A percentile compares a stretch with the other conserved stretches of the same genome.
Evolutionary conservation across 2,888 invertebrate species (phyloP).

Genomic region (Osmoderma eremita): DNA sequence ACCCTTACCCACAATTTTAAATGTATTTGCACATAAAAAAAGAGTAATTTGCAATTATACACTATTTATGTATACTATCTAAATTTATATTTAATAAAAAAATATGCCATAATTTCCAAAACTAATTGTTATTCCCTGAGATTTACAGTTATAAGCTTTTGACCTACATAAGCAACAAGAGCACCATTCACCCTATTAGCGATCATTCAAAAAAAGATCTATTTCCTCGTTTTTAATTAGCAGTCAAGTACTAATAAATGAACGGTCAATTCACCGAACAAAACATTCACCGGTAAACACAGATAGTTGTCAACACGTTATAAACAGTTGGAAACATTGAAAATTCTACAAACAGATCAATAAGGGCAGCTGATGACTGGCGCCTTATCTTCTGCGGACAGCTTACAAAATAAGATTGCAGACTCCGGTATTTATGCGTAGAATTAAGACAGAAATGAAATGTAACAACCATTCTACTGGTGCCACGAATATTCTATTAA

Average conservation of each 20-base stretch:
- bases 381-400: slow-evolving; percentile 15
- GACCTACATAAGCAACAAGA: neutral
- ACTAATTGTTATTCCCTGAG: neutral
- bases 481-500: neutral
- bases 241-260: neutral
- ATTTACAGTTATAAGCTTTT: neutral
- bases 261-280: neutral
- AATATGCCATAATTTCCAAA: neutral
- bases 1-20: too few species aligned
- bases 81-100: neutral
- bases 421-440: neutral
- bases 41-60: too few species aligned
- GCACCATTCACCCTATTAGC: neutral
- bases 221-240: neutral
- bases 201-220: neutral
- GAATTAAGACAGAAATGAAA: too few species aligned
- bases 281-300: neutral
- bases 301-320: neutral
- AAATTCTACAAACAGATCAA: slow-evolving; percentile 20
- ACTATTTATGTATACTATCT: neutral
- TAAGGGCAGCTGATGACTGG: neutral
- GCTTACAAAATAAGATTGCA: neutral
- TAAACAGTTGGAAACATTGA: neutral
- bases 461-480: too few species aligned
- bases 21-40: too few species aligned